Percentiles rank a stretch among this genome's conserved stretches.
Conservation (phyloP, 2,797 vertebrate genomes). For the Acropternis orthonyx region DNA sequence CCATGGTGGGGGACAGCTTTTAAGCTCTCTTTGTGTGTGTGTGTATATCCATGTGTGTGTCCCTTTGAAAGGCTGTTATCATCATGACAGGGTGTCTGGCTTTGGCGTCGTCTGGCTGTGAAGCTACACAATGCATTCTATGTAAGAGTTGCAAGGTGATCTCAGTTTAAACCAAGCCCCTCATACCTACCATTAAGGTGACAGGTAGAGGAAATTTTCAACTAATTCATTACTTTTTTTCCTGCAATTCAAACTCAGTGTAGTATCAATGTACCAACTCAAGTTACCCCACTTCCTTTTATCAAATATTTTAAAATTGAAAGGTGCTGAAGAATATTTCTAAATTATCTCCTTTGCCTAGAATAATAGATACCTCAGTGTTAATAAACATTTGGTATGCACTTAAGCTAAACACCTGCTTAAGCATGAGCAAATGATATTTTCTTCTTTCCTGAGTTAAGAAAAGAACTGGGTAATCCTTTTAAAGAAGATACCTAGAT, state of each 20-base stretch:
- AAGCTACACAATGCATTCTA: conserved; percentile 73
- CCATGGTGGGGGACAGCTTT: conserved; percentile 40
- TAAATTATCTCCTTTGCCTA: neutral
- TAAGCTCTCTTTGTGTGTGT: conserved; percentile 13
- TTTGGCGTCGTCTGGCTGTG: conserved; percentile 74
- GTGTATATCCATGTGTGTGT: neutral
- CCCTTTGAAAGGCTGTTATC: conserved; percentile 69
- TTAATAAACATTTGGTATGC: neutral
- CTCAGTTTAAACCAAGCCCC: neutral
- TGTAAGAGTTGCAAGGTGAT: conserved; percentile 59
- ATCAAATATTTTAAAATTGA: conserved; percentile 14
- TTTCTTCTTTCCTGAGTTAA: neutral
- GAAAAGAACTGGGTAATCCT: neutral
- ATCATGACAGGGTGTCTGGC: conserved; percentile 55
- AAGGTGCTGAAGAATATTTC: conserved; percentile 15
- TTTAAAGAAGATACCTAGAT: neutral
- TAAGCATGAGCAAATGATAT: neutral
- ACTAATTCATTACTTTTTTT: neutral
- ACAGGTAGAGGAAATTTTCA: conserved; percentile 11
- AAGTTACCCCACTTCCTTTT: conserved; percentile 53
- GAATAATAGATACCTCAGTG: neutral
- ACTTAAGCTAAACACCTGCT: neutral
- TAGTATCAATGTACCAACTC: neutral
- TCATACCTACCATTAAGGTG: conserved; percentile 6
- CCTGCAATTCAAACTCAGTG: conserved; percentile 2